A percentile compares a stretch with the other conserved stretches of the same genome.
phyloP scores from a whole-genome alignment of 2,113 vertebrate species.

The Parus major region DNA sequence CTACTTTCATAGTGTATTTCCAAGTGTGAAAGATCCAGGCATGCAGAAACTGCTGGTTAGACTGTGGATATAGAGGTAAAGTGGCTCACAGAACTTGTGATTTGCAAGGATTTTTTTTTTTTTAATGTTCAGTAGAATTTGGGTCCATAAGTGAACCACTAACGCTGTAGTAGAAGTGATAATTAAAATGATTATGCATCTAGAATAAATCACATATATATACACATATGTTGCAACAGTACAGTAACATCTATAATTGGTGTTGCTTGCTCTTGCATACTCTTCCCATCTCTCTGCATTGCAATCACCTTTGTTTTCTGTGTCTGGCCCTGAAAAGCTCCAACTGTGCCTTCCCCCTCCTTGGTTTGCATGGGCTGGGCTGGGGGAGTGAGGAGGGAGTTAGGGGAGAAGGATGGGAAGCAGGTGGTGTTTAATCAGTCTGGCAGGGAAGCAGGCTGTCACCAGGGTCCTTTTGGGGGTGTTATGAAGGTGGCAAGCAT shows the following conservation, averaged over 20 bases:
- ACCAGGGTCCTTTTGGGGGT: slow-evolving; percentile 16
- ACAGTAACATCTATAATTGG: not conserved
- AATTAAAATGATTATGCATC: not conserved
- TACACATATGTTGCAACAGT: not conserved
- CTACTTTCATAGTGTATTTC: not conserved
- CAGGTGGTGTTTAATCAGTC: slow-evolving; percentile 47
- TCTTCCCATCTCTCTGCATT: not conserved
- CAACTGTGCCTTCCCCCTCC: not conserved
- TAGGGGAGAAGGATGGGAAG: not conserved
- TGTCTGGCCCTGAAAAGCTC: not conserved
- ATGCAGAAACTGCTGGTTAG: not conserved
- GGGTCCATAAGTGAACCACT: not conserved
- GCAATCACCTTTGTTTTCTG: not conserved
- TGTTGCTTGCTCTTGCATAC: not conserved
- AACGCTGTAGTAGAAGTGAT: not conserved
- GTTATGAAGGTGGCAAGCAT: slow-evolving; percentile 23
- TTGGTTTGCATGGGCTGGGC: not conserved
- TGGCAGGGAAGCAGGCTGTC: slow-evolving; percentile 18
- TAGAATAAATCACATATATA: not conserved
- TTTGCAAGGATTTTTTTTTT: not conserved
- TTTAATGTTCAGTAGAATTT: not conserved
- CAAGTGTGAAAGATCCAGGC: not conserved
- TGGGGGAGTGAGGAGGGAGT: not conserved
- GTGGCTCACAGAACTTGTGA: not conserved
- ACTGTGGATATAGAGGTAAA: not conserved